Base-by-base conservation (phyloP, 2,797 vertebrate species). In the Cynopterus sphinx region DNA sequence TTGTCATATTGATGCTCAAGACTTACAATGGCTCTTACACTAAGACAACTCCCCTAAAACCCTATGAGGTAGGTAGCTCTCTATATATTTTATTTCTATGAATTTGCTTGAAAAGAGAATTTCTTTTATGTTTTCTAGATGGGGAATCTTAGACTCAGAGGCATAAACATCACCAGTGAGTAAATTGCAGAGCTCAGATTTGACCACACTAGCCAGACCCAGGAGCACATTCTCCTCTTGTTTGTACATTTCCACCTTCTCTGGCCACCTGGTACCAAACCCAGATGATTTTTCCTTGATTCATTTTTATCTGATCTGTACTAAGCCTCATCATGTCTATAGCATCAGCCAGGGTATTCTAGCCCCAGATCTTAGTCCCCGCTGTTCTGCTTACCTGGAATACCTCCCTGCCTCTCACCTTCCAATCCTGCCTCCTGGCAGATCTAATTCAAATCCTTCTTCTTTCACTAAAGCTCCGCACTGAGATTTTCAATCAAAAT, bases 401-500 rank as follows among this genome's bases (percentile, higher is more conserved):
- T 46, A 51, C 36, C 22, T 22, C 73, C 24, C 33, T 82, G 55
- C 81, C 49, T 94, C 75, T 43, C 49, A 28, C 81, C 71, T 63
- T 57, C 75, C 67, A 84, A 46, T 68, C 49, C 61, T 65, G 85
- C 75, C 51, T 63, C 84, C 61, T 87, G 75, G 68, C 43, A 59
- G 63, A 49, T 67, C 57, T 51, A 31, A 82, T 85, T 94, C 91
- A 91, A 87, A 90, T 59, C 82, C 43, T 1, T 61, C 46, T 94
- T 88, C 46, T 79, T 90, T 74, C 51, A 15, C 43, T 31, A 46
- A 87, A 73, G 46, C 43, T 84, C 43, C 51, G 92, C 31, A 78
- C 61, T 21, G 67, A 93, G 94, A 13, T 87, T 93, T 96, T 78
- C 92, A 93, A 68, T 93, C 75, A 91, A 92, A 87, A 81, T 49